Percentiles rank a stretch among this genome's conserved stretches.
Conservation (phyloP, 2,888 invertebrate genomes). For the Seladonia tumulorum region DNA sequence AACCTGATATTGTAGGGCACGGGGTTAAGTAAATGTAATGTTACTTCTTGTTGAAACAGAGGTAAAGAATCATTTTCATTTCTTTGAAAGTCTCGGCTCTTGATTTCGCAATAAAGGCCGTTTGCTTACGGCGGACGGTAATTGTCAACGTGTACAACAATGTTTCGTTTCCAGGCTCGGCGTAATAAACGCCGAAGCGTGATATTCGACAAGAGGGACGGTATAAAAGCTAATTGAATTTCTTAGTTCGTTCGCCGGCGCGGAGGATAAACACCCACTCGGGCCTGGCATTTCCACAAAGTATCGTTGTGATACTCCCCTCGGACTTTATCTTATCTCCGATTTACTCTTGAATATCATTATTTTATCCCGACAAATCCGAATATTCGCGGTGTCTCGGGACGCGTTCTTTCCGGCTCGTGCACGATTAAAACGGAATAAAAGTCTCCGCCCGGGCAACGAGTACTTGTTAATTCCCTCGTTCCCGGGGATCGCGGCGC, state of each 20-base stretch:
- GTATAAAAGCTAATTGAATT: conserved; percentile 6
- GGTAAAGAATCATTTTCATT: no score
- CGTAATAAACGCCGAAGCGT: not conserved
- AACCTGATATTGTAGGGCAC: no score
- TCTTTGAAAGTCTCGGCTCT: no score
- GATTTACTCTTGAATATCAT: conserved; percentile 5
- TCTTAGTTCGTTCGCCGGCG: not conserved
- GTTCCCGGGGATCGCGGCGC: conserved; percentile 26
- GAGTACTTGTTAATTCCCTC: conserved; percentile 43
- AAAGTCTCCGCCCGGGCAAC: conserved; percentile 13
- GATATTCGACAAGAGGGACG: not conserved
- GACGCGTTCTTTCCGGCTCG: not conserved
- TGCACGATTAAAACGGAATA: not conserved
- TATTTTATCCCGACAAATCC: conserved; percentile 16
- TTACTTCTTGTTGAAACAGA: no score
- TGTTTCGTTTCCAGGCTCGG: not conserved
- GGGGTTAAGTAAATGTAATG: no score
- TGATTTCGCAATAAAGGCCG: no score
- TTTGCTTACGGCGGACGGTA: no score
- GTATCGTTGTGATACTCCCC: not conserved
- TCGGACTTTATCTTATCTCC: not conserved
- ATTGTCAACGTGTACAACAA: not conserved
- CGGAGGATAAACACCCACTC: not conserved
- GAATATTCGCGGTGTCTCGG: not conserved
- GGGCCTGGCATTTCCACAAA: not conserved